Base-by-base conservation (phyloP, 35 echinoderm and acorn worm species). In the Apostichopus parvimensis region DNA sequence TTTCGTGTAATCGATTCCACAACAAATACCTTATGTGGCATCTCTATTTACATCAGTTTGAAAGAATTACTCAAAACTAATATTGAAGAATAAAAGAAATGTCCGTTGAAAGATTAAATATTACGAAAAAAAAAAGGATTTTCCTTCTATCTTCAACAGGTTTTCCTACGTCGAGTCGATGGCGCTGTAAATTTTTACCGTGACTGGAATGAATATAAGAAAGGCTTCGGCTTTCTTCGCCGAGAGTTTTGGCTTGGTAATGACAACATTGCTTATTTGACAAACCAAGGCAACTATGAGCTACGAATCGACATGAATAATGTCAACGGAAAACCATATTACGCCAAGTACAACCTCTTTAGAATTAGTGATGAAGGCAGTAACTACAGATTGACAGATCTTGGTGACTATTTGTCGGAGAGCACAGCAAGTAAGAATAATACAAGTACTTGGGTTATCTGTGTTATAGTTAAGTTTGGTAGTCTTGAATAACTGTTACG, bases 181-280 rank as follows among this genome's bases (percentile, higher is more conserved):
- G 85, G 85, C 6, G 61, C 85, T 21, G 85, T 87, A 68, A 45
- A 87, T 17, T 87, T 87, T 70, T 70, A 68, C 54, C 85, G 85
- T 68, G 14, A 87, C 54, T 87, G 85, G 85, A 70, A 87, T 9
- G 24, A 61, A 0, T 87, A 87, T 59, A 65, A 55, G 24, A 68
- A 22, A 7, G 85, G 85, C 6, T 87, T 87, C 68, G 85, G 85
- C n/a, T 68, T 61, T 21, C 59, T 87, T 25, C 59, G 24, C 2
- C 26, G 85, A 6, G 85, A 87, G 20, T 70, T 68, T 53, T 87
- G 85, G 85, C n/a, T 87, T 1, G 85, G 85, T 23, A 61, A 68
- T 23, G 85, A 87, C 22, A 87, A 87, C 23, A 62, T 87, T 8
- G 26, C 61, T 17, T 70, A 87, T 17, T 22, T 87, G 23, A 87